Conservation (phyloP, 2,113 vertebrate species). For the Rhinogobius similis region DNA sequence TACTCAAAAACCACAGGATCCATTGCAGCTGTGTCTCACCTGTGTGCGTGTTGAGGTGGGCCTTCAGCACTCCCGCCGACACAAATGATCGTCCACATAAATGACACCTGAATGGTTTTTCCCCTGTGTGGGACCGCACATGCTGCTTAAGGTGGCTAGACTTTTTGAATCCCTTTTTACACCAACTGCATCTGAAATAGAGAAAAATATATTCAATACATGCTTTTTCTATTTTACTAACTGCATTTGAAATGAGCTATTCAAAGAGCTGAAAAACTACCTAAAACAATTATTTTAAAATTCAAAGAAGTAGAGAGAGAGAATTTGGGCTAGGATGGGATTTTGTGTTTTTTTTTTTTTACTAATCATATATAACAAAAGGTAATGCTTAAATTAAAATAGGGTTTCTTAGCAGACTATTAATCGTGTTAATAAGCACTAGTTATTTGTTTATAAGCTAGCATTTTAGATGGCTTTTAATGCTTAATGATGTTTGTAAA, state of each 20-base stretch:
- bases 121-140: slow-evolving; percentile 94
- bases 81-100: slow-evolving; percentile 93
- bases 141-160: slow-evolving; percentile 98
- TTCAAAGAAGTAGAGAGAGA: too few species aligned
- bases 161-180: slow-evolving; percentile 96
- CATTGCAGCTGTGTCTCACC: slow-evolving; percentile 70
- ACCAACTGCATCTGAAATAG: slow-evolving; percentile 85
- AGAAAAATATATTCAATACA: background rate
- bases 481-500: too few species aligned
- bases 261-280: too few species aligned
- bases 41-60: slow-evolving; percentile 96
- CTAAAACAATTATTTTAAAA: too few species aligned
- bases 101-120: slow-evolving; percentile 93
- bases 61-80: slow-evolving; percentile 94
- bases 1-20: background rate
- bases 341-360: background rate
- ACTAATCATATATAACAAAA: background rate
- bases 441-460: too few species aligned
- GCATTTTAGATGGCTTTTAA: too few species aligned
- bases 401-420: too few species aligned
- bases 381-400: too few species aligned
- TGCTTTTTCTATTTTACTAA: background rate
- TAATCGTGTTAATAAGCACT: too few species aligned
- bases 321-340: background rate
- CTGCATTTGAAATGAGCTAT: too few species aligned